These are phyloP conservation scores for Ruditapes philippinarum DNA, from an alignment of 1,140 invertebrate species.

Conservation along the genomic window DNA sequence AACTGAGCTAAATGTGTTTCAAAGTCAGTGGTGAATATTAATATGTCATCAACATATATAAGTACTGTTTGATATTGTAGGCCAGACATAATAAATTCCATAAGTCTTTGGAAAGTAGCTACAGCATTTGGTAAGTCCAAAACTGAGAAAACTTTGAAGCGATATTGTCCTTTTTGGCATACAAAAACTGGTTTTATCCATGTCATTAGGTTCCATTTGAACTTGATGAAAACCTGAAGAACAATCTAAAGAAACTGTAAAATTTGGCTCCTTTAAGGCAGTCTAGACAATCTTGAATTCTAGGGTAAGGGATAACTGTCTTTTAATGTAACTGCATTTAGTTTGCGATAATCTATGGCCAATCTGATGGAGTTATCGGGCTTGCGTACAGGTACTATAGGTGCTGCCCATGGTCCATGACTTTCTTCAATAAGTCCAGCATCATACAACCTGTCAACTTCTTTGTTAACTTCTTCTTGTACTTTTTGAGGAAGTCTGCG, in stretches of 20 bases:
- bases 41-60: constrained; percentile 71
- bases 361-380: constrained; percentile 75
- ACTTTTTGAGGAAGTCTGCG: constrained; percentile 20
- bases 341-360: constrained; percentile 86
- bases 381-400: constrained; percentile 62
- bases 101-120: too few relatives aligned
- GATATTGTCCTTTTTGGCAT: constrained; percentile 74
- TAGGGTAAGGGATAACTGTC: not conserved
- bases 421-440: constrained; percentile 55
- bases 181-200: constrained; percentile 76
- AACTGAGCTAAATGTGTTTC: constrained; percentile 34
- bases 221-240: constrained; percentile 81
- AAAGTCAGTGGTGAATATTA: constrained; percentile 36
- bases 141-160: constrained; percentile 52
- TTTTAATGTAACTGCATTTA: not conserved
- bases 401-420: constrained; percentile 27
- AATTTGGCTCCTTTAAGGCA: constrained; percentile 60
- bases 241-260: constrained; percentile 77
- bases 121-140: constrained; percentile 52
- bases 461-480: constrained; percentile 46
- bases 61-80: constrained; percentile 69
- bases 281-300: constrained; percentile 52
- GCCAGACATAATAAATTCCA: too few relatives aligned
- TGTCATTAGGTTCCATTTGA: constrained; percentile 71
- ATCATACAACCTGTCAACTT: constrained; percentile 69